Evolutionary conservation across 2,113 vertebrate species (phyloP).

Genomic region (Dasyurus viverrinus): DNA sequence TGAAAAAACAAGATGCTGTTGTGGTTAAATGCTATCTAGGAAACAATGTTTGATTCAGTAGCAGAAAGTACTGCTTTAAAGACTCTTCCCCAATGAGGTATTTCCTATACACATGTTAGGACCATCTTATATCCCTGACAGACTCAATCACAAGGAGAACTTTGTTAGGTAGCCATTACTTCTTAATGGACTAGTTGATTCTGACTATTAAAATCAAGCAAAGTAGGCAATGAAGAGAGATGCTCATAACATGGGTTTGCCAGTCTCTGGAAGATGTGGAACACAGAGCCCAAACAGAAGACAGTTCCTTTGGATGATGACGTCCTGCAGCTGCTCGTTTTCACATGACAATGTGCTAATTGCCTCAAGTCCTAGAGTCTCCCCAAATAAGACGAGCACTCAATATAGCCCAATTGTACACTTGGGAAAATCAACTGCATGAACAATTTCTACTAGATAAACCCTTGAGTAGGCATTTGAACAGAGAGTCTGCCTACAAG

Average conservation of each 20-base stretch:
- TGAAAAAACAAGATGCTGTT: too few species aligned
- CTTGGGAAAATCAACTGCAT: background rate
- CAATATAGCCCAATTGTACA: background rate
- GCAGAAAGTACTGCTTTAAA: background rate
- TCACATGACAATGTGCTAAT: background rate
- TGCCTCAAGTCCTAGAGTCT: background rate
- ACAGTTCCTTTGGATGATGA: background rate
- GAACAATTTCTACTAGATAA: background rate
- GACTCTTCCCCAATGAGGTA: background rate
- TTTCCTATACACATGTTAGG: background rate
- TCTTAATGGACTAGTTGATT: background rate
- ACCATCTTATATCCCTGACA: background rate
- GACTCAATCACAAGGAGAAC: background rate
- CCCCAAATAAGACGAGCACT: background rate
- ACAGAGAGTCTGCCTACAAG: background rate
- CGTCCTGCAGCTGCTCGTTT: background rate
- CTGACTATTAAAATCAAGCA: background rate
- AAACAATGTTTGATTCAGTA: background rate
- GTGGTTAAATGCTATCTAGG: background rate
- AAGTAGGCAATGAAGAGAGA: background rate
- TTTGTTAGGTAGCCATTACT: background rate
- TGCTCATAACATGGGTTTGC: background rate
- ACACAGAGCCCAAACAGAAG: background rate
- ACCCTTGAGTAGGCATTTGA: background rate
- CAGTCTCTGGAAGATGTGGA: background rate